A percentile compares a stretch with the other conserved stretches of the same genome.
These are phyloP conservation scores for Typhlomys cinereus DNA, from an alignment of 2,113 vertebrate species.

Conservation along the genomic window DNA sequence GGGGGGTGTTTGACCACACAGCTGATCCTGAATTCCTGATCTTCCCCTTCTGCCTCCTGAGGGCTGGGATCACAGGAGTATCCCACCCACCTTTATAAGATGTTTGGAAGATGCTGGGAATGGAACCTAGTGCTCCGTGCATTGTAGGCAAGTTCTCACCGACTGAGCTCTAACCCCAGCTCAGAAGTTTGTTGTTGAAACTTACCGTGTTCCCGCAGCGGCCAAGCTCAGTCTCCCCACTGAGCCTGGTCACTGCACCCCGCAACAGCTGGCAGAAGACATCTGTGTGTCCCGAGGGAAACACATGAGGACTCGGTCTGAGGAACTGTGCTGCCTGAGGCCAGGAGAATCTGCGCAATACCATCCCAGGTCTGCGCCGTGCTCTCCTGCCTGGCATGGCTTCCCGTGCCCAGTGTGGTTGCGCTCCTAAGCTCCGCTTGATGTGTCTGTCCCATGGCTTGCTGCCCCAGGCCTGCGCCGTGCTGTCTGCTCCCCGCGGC, in stretches of 20 bases:
- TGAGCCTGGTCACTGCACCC: rapidly evolving
- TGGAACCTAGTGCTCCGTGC: too few relatives aligned
- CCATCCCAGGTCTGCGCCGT: rapidly evolving
- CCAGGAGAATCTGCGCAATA: rapidly evolving
- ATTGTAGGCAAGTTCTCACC: not conserved
- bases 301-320: too few relatives aligned
- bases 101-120: not conserved
- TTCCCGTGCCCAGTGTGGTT: too few relatives aligned
- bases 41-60: not conserved
- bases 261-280: not conserved
- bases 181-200: not conserved
- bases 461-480: rapidly evolving
- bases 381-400: too few relatives aligned
- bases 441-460: too few relatives aligned
- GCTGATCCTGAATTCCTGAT: not conserved
- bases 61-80: not conserved
- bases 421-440: too few relatives aligned
- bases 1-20: too few relatives aligned
- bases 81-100: too few relatives aligned
- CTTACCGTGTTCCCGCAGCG: not conserved
- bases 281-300: rapidly evolving
- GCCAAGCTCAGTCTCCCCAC: rapidly evolving
- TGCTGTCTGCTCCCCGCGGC: rapidly evolving
- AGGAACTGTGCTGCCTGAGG: rapidly evolving
- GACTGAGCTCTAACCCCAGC: not conserved